Percentiles rank a stretch among this genome's conserved stretches.
These are phyloP conservation scores for Smittia sp. DNA, from an alignment of 2,888 invertebrate species.

Conservation along the genomic window DNA sequence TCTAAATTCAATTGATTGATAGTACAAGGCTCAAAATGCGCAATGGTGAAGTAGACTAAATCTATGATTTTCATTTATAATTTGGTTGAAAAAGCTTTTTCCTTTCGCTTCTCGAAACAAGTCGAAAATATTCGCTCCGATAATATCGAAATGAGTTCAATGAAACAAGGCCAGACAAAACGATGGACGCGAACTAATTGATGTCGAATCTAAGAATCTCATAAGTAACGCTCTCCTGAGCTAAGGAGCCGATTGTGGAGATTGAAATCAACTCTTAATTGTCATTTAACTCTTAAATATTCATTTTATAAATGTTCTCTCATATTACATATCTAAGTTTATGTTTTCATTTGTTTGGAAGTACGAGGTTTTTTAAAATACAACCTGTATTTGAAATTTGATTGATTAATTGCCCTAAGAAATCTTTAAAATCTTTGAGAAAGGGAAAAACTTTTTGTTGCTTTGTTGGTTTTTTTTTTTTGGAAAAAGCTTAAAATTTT, in stretches of 20 bases:
- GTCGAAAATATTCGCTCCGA: no score
- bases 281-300: background rate
- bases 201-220: no score
- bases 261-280: background rate
- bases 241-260: background rate
- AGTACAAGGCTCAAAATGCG: slow-evolving; percentile 8
- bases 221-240: background rate
- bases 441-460: background rate
- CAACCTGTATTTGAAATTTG: slow-evolving; percentile 37
- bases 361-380: slow-evolving; percentile 37
- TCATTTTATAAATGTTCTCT: background rate
- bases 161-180: no score
- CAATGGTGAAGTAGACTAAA: slow-evolving; percentile 5
- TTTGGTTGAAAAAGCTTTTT: background rate
- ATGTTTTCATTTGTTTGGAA: slow-evolving; percentile 26
- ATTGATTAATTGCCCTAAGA: slow-evolving; percentile 36
- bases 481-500: background rate
- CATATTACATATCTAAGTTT: background rate
- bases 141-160: no score
- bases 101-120: no score
- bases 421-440: background rate
- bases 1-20: slow-evolving; percentile 7
- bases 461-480: background rate
- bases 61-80: background rate
- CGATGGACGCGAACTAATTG: no score